These are phyloP conservation scores for Pangasius macronema DNA, from an alignment of 2,797 vertebrate species.

Conservation along the genomic window DNA sequence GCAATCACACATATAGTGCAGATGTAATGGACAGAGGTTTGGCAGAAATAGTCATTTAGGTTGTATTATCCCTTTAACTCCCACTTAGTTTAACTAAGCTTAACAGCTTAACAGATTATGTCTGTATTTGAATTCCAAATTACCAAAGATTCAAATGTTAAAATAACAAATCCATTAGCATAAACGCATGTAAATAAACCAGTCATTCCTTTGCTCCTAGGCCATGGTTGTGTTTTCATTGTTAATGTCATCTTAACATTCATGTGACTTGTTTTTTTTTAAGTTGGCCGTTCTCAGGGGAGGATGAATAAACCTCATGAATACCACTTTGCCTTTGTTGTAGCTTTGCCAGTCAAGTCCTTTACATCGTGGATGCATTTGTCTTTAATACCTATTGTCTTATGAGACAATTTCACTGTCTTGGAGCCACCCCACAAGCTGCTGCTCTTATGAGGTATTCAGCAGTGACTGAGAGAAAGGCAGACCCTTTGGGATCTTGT, in stretches of 20 bases:
- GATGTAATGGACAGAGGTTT: neutral
- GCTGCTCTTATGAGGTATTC: constrained; percentile 64
- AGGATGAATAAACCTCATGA: constrained; percentile 52
- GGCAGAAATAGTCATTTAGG: neutral
- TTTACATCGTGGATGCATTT: constrained; percentile 51
- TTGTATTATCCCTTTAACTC: neutral
- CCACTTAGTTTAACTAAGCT: too few species aligned
- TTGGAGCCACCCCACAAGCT: constrained; percentile 62
- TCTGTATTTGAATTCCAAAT: neutral
- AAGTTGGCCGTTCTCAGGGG: constrained; percentile 40
- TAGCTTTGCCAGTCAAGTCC: constrained; percentile 29
- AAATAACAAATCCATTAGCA: constrained; percentile 31
- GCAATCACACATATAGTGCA: neutral
- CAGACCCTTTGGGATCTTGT: constrained; percentile 43
- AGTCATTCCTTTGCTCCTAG: constrained; percentile 36
- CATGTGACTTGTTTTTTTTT: constrained; percentile 48
- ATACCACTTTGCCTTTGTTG: constrained; percentile 34
- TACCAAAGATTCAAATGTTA: neutral
- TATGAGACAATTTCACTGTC: constrained; percentile 53
- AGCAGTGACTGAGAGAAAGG: constrained; percentile 55
- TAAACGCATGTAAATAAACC: constrained; percentile 3
- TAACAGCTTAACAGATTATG: neutral
- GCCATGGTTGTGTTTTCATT: constrained; percentile 36
- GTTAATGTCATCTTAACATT: constrained; percentile 55
- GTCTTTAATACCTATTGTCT: constrained; percentile 48